Evolutionary conservation across 2,113 vertebrate species (phyloP).

Genomic region (Anolis carolinensis): DNA sequence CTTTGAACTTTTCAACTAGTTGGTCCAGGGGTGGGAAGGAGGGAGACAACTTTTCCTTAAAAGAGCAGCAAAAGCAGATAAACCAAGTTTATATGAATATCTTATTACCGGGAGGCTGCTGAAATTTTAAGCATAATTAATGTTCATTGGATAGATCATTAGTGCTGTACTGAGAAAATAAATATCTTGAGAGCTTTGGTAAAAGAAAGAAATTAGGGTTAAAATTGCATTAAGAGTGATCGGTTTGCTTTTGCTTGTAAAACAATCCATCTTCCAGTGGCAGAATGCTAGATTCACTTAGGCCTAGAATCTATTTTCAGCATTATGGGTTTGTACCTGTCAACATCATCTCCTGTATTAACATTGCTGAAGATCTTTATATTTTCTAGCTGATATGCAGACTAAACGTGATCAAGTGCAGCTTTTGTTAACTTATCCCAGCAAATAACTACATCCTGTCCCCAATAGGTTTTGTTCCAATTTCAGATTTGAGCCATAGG

Average conservation of each 20-base stretch:
- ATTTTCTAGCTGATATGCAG: not conserved
- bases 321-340: not conserved
- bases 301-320: not conserved
- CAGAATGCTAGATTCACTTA: not conserved
- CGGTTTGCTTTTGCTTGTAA: constrained; percentile 38
- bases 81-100: constrained; percentile 24
- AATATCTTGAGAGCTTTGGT: not conserved
- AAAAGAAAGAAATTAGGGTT: constrained; percentile 50
- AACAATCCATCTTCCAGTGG: not conserved
- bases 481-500: not conserved
- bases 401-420: not conserved
- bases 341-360: not conserved
- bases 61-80: constrained; percentile 37
- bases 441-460: not conserved
- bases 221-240: constrained; percentile 47
- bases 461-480: not conserved
- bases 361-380: not conserved
- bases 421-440: not conserved
- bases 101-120: constrained; percentile 27
- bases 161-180: constrained; percentile 31
- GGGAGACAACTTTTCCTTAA: not conserved
- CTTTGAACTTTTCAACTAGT: not conserved
- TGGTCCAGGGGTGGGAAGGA: not conserved
- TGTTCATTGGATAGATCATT: constrained; percentile 35
- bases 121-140: constrained; percentile 43